A percentile compares a stretch with the other conserved stretches of the same genome.
These are phyloP conservation scores for Drosophila mulleri DNA, from an alignment of 2,888 invertebrate genomes.

Conservation along the genomic window DNA sequence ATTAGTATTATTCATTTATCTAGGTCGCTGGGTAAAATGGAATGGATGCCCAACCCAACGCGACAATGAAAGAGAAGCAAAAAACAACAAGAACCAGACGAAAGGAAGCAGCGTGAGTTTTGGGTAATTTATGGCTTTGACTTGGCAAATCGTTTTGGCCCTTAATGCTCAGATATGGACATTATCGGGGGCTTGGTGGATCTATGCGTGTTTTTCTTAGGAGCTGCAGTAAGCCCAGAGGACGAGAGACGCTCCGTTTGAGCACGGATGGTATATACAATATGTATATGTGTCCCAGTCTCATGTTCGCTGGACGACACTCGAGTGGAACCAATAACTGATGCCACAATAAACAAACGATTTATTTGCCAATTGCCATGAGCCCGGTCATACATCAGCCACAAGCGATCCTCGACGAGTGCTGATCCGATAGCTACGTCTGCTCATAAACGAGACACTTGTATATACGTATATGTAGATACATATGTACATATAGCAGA, in stretches of 20 bases:
- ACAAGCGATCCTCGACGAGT: slow-evolving; percentile 18
- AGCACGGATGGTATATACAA: slow-evolving; percentile 51
- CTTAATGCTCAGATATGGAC: slow-evolving; percentile 30
- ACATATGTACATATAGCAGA: no score
- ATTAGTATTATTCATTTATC: slow-evolving; percentile 36
- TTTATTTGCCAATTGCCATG: slow-evolving; percentile 54
- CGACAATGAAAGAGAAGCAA: neutral
- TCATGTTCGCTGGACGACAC: slow-evolving; percentile 7
- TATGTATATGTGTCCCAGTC: slow-evolving; percentile 22
- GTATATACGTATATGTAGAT: neutral
- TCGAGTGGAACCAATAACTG: slow-evolving; percentile 58
- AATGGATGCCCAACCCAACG: neutral
- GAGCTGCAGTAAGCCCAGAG: neutral
- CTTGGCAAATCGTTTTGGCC: slow-evolving; percentile 34
- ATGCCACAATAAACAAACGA: slow-evolving; percentile 62
- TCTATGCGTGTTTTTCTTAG: slow-evolving; percentile 27
- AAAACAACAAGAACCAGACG: neutral
- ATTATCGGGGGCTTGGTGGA: slow-evolving; percentile 60
- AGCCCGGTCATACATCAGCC: slow-evolving; percentile 42
- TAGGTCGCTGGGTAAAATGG: slow-evolving; percentile 41
- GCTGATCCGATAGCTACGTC: slow-evolving; percentile 20
- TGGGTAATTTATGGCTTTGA: slow-evolving; percentile 16
- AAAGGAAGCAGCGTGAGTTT: slow-evolving; percentile 1
- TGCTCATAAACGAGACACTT: neutral
- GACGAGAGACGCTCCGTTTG: neutral